These are phyloP conservation scores for Cryptus viduatorius DNA, from an alignment of 2,888 invertebrate species.

Conservation along the genomic window DNA sequence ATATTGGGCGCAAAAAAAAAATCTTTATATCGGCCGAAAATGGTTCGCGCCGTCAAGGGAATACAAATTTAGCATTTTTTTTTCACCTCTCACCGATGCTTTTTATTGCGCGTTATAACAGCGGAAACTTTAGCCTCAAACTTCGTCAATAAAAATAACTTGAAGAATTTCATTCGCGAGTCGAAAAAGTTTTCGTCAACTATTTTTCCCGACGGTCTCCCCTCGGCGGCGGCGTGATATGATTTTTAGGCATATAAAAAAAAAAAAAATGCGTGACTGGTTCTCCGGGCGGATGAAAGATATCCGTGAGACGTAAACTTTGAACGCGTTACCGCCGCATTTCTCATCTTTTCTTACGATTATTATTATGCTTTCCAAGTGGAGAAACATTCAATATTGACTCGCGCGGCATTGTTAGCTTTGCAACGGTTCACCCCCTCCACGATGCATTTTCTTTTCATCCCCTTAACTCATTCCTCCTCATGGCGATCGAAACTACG, in stretches of 20 bases:
- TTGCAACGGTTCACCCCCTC: constrained; percentile 56
- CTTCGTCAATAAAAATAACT: constrained; percentile 2
- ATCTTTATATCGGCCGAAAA: too few relatives aligned
- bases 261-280: background rate
- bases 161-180: background rate
- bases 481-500: background rate
- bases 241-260: background rate
- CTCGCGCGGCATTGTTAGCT: constrained; percentile 65
- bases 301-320: background rate
- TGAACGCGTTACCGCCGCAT: background rate
- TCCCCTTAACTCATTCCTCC: background rate
- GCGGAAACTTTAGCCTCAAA: background rate
- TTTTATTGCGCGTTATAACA: background rate
- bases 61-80: too few relatives aligned
- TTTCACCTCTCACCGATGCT: background rate
- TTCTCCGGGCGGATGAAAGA: background rate
- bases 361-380: constrained; percentile 45
- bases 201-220: background rate
- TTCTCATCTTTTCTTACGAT: background rate
- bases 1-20: too few relatives aligned
- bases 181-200: constrained; percentile 13
- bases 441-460: constrained; percentile 51
- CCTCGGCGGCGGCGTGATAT: background rate
- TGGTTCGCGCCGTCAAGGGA: too few relatives aligned
- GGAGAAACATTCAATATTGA: constrained; percentile 69